Base-by-base conservation (phyloP, 2,113 vertebrate genomes). In the Circaetus gallicus region DNA sequence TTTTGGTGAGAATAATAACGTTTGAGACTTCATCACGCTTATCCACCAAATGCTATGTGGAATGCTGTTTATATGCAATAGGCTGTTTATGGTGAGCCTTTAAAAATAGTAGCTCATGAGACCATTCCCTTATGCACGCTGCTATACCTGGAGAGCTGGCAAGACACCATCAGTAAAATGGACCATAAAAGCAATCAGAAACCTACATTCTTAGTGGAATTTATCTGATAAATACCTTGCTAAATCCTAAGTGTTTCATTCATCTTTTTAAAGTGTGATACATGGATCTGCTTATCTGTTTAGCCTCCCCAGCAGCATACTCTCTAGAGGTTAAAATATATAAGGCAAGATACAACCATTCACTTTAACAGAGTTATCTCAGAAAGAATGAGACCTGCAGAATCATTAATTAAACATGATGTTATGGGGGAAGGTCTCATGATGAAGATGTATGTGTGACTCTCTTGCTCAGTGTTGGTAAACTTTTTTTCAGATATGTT, bases 221-320 rank as follows among this genome's bases (percentile, higher is more conserved):
- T 96, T 69, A 66, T 93, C 74, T 93, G 93, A 88, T 96, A 95
- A 97, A 97, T 93, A 96, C 43, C 77, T 95, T 87, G 85, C 89
- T 86, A 94, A 86, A 61, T 79, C 82, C 63, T 86, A 86, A 91
- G 71, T 93, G 59, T 87, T 95, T 82, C 74, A 94, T 95, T 97
- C n/a, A 72, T 97, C 76, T 86, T 86, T 94, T 94, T 91, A 69
- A 89, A 83, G 82, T 86, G 53, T 79, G 59, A 71, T 70, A 85
- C 55, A 36, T 85, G 43, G 31, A 82, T 72, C 49, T 90, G 76
- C 89, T 91, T 86, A 76, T 93, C 88, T 93, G 29, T 90, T 70
- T 62, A 90, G 91, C 69, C 50, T 87, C 43, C 8, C 81, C 82
- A 78, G 69, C 67, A 61, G 62, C 40, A 53, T 89, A 90, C 55